Base-by-base conservation (phyloP, 1,140 invertebrate genomes). In the Drosophila kurseongensis region DNA sequence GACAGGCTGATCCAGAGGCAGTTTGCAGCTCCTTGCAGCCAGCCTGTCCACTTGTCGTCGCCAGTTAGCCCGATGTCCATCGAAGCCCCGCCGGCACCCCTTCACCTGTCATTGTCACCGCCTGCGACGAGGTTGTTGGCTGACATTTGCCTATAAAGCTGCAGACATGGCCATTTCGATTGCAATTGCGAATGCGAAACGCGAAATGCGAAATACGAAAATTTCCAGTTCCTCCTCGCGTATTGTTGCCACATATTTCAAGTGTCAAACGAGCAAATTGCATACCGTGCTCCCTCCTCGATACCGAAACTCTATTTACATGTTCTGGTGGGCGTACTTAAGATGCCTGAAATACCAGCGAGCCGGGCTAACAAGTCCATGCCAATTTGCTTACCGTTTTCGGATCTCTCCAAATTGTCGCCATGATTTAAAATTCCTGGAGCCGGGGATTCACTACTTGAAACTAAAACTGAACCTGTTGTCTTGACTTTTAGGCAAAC, bases 221-320 rank as follows among this genome's bases (percentile, higher is more conserved):
- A 71, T 58, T 71, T 71, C 63, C 55, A 54, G 66, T 73, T 74
- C 72, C 73, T 69, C 73, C 69, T 66, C 48, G 57, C 56, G 68
- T 73, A 80, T 89, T 89, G 80, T 89, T 89, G 85, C 77, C 82
- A 90, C 89, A 91, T 91, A 90, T 91, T 91, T 91, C 78, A 90
- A 91, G 89, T 91, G 90, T 91, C 90, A 91, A 91, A 91, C 89
- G 84, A 91, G 90, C 90, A 91, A 91, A 91, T 91, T 91, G 90
- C 90, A 91, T 91, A 91, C 90, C 90, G 76, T 75, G 77, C 86
- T 78, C 80, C 76, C 63, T 69, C 74, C 71, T 63, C 79, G 74
- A 84, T 89, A 89, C 85, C 73, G 84, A 90, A 91, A 91, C 89
- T 91, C 89, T 90, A 91, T 91, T 91, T 91, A 91, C 90, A 90